Percentiles rank a stretch among this genome's conserved stretches.
phyloP scores from a whole-genome alignment of 2,113 vertebrate genomes.

The Addax nasomaculatus region DNA sequence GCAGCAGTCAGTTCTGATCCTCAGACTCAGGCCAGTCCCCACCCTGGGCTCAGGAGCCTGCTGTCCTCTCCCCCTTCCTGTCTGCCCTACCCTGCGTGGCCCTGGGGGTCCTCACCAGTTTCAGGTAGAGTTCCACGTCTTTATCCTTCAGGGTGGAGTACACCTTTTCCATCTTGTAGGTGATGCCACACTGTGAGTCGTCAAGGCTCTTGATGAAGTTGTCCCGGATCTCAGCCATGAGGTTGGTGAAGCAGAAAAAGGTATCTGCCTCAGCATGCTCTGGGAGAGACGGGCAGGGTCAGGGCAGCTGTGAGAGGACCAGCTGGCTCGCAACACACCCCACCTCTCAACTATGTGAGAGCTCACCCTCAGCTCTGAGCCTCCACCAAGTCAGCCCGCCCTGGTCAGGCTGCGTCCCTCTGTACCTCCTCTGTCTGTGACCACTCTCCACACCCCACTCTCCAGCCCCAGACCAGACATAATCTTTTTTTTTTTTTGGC shows the following conservation, averaged over 20 bases:
- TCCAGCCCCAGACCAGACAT: not conserved
- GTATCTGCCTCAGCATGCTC: conserved; percentile 97
- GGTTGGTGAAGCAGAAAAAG: conserved; percentile 98
- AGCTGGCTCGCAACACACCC: no score
- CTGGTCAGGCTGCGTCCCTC: not conserved
- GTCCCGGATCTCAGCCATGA: conserved; percentile 98
- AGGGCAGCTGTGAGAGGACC: not conserved
- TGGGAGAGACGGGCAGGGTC: conserved; percentile 47
- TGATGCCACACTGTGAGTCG: conserved; percentile 97
- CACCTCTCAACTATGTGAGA: not conserved
- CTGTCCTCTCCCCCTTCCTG: not conserved
- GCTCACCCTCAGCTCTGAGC: not conserved
- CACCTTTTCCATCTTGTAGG: conserved; percentile 98
- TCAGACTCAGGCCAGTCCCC: not conserved
- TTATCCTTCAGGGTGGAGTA: conserved; percentile 95
- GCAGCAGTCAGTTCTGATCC: not conserved
- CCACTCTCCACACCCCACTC: not conserved
- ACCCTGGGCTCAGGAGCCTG: not conserved
- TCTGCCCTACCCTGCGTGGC: accelerated
- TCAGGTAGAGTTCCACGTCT: conserved; percentile 93
- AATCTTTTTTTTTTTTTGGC: not conserved
- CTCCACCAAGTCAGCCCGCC: not conserved
- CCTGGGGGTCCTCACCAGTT: conserved; percentile 84
- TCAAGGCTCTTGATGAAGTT: conserved; percentile 99
- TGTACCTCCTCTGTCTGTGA: not conserved